Evolutionary conservation across 2,888 invertebrate genomes (phyloP).

Genomic region (Cinara cedri): DNA sequence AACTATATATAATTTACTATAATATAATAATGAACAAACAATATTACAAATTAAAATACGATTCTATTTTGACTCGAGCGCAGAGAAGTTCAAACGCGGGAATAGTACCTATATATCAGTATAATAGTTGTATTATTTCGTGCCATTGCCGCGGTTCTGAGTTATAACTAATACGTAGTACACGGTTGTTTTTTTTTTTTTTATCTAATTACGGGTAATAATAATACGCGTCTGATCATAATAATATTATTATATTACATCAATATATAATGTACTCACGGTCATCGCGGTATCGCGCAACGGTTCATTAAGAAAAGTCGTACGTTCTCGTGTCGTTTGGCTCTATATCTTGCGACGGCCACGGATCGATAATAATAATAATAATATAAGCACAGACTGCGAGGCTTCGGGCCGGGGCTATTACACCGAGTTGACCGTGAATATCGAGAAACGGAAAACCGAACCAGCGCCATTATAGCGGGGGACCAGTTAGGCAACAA

Average conservation of each 20-base stretch:
- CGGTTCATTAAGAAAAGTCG: conserved; percentile 22
- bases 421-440: conserved; percentile 25
- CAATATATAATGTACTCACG: background rate
- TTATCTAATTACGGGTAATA: background rate
- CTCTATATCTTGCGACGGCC: conserved; percentile 9
- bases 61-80: too few species aligned
- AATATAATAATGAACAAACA: too few species aligned
- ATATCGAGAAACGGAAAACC: conserved; percentile 16
- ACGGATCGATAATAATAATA: background rate
- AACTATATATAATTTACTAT: too few species aligned
- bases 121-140: too few species aligned
- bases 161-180: too few species aligned
- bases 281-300: background rate
- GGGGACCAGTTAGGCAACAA: conserved; percentile 23
- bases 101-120: too few species aligned
- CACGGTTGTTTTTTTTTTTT: too few species aligned
- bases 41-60: too few species aligned
- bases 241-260: too few species aligned
- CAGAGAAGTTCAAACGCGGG: too few species aligned
- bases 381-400: background rate
- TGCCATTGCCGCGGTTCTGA: too few species aligned
- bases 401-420: conserved; percentile 14
- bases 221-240: background rate
- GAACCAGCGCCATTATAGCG: conserved; percentile 21
- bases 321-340: background rate